These are phyloP conservation scores for Hoplostethus atlanticus DNA, from an alignment of 2,797 vertebrate genomes.

Conservation along the genomic window DNA sequence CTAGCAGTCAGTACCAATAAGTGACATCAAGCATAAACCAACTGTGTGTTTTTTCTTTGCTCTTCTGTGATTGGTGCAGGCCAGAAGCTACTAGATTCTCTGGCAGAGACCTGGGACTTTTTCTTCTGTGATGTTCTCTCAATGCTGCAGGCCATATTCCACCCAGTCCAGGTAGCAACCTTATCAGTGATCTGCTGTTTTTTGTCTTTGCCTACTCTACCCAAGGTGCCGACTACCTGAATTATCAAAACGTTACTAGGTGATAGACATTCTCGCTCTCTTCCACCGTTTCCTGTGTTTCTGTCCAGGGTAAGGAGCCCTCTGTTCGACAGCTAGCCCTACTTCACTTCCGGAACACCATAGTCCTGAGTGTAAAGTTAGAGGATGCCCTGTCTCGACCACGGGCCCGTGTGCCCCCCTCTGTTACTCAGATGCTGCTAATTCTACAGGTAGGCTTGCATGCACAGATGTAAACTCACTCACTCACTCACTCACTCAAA, in stretches of 20 bases:
- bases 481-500: not conserved
- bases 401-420: slow-evolving; percentile 93
- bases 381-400: slow-evolving; percentile 95
- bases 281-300: slow-evolving; percentile 9
- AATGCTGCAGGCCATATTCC: slow-evolving; percentile 98
- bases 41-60: not conserved
- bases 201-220: not conserved
- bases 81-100: slow-evolving; percentile 97
- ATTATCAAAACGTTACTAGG: not conserved
- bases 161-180: slow-evolving; percentile 92
- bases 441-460: slow-evolving; percentile 91
- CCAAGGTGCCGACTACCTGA: not conserved
- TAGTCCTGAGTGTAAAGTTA: slow-evolving; percentile 95
- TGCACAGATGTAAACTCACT: not conserved
- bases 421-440: slow-evolving; percentile 97
- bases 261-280: not conserved
- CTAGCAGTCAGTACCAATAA: not conserved
- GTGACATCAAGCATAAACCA: not conserved
- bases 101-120: slow-evolving; percentile 99
- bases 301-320: slow-evolving; percentile 93
- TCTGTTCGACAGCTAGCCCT: slow-evolving; percentile 95
- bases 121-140: slow-evolving; percentile 98
- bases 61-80: slow-evolving; percentile 79
- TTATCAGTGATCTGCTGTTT: not conserved
- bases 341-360: slow-evolving; percentile 96